Conservation (phyloP, 2,113 vertebrate genomes). For the Dendrocopos noguchii region DNA sequence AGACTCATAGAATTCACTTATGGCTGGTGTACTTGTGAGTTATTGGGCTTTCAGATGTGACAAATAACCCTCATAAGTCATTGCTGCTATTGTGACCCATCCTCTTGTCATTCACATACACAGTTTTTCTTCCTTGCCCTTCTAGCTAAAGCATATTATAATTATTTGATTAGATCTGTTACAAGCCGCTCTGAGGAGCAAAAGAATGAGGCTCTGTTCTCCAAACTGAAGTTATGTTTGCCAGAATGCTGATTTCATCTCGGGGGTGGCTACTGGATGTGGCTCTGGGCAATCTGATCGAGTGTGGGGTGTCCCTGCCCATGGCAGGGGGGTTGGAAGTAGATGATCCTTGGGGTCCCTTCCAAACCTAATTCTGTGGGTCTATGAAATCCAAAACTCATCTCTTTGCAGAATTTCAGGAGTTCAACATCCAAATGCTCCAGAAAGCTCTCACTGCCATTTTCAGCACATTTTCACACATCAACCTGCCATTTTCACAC, state of each 20-base stretch:
- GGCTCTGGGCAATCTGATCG: too few species aligned
- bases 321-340: too few species aligned
- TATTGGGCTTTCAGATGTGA: slow-evolving; percentile 39
- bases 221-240: background rate
- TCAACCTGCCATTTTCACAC: background rate
- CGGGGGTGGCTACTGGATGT: background rate
- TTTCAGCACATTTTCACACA: background rate
- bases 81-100: slow-evolving; percentile 23
- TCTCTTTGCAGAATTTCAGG: background rate
- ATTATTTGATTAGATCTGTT: slow-evolving; percentile 36
- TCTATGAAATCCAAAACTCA: background rate
- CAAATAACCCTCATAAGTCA: slow-evolving; percentile 46
- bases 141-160: background rate
- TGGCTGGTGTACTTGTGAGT: background rate
- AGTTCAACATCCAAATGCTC: background rate
- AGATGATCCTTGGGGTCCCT: too few species aligned
- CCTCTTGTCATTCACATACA: background rate
- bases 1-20: slow-evolving; percentile 32
- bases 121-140: background rate
- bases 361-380: too few species aligned
- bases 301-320: too few species aligned
- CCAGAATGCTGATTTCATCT: background rate
- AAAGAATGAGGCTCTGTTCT: background rate
- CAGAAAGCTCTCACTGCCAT: background rate
- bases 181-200: background rate